Evolutionary conservation across 1,140 invertebrate genomes (phyloP).

Genomic region (Lordiphosa stackelbergi): DNA sequence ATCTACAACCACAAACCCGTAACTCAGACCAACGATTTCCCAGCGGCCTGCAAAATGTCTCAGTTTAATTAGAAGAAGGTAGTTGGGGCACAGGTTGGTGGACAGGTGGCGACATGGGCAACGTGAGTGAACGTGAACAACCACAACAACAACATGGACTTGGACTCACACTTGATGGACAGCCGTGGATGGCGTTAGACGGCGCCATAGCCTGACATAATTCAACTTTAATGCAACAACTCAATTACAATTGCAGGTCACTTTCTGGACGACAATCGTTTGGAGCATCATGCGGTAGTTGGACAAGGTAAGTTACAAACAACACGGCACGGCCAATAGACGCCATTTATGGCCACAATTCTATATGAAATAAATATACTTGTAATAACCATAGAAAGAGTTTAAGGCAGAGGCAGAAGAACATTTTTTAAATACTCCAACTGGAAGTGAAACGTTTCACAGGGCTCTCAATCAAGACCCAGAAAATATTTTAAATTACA

Average conservation of each 20-base stretch:
- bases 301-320: constrained; percentile 57
- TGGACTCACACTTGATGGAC: constrained; percentile 41
- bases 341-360: neutral
- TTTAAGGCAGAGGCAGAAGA: too few relatives aligned
- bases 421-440: too few relatives aligned
- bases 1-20: constrained; percentile 28
- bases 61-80: constrained; percentile 64
- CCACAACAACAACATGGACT: constrained; percentile 36
- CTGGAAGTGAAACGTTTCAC: too few relatives aligned
- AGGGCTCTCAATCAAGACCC: too few relatives aligned
- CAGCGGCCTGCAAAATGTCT: constrained; percentile 57
- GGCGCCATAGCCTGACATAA: constrained; percentile 53
- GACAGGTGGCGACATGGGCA: constrained; percentile 47
- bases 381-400: too few relatives aligned
- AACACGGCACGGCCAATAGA: neutral
- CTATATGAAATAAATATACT: too few relatives aligned
- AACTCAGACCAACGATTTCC: constrained; percentile 58
- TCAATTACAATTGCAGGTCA: constrained; percentile 73
- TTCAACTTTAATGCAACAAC: constrained; percentile 54
- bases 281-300: constrained; percentile 69
- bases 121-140: constrained; percentile 63
- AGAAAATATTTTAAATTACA: too few relatives aligned
- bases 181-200: constrained; percentile 63
- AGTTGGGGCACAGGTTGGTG: constrained; percentile 3
- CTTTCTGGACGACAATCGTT: constrained; percentile 75